These are phyloP conservation scores for Masticophis lateralis DNA, from an alignment of 2,797 vertebrate species.

Conservation along the genomic window DNA sequence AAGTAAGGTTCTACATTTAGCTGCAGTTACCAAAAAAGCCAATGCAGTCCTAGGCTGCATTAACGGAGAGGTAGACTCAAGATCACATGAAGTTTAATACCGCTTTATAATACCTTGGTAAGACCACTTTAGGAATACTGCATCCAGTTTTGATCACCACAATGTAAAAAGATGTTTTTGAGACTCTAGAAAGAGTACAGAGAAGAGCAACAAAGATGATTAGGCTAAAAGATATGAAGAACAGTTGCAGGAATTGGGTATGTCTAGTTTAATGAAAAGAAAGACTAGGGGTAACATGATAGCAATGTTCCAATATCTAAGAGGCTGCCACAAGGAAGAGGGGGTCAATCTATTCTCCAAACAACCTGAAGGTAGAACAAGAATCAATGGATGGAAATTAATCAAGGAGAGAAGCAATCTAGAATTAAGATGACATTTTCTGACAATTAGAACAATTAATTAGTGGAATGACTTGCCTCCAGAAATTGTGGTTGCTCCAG, in stretches of 20 bases:
- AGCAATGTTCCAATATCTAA: not conserved
- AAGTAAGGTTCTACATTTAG: not conserved
- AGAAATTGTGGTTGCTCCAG: not conserved
- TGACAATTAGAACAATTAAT: not conserved
- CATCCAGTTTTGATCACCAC: not conserved
- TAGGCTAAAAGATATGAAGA: not conserved
- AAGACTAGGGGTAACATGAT: not conserved
- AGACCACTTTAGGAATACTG: not conserved
- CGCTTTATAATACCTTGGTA: not conserved
- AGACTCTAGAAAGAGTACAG: not conserved
- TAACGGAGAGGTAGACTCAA: not conserved
- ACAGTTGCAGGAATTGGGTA: not conserved
- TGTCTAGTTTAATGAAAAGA: not conserved
- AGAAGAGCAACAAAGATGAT: not conserved
- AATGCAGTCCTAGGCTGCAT: not conserved
- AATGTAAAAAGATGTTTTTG: not conserved
- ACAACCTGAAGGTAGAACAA: not conserved
- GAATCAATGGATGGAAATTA: not conserved
- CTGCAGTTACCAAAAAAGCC: not conserved
- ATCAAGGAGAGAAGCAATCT: not conserved
- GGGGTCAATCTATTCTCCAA: not conserved
- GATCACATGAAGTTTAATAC: not conserved
- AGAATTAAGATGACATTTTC: not conserved
- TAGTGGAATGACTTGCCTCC: not conserved
- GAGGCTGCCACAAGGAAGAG: not conserved